Evolutionary conservation across 2,888 invertebrate genomes (phyloP), one percentile per base, ranked within the genome.

Genomic region (Cabera pusaria): DNA sequence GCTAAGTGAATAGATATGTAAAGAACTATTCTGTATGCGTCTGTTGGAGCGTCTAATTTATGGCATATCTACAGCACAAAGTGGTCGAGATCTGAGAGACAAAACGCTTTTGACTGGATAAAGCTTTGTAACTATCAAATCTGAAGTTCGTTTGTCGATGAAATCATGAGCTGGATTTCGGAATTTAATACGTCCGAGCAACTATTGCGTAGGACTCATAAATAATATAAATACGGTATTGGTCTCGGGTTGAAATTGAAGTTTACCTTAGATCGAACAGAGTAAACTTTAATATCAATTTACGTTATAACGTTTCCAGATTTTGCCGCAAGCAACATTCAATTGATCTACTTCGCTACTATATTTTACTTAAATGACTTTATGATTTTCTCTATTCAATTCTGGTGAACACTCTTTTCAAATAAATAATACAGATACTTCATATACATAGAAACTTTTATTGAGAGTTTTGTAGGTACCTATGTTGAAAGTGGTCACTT

Each of bases 1-100:
- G 32, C 16, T 17, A 27, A 31, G 39, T 40, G 22, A 51, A 35
- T 44, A 48, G 44, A 48, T 46, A 52, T 39, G 26, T 37, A 38
- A 29, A 25, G 17, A 25, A 33, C 36, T 42, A 39, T 36, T 37
- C 21, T 23, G 43, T 39, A 31, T 41, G 40, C 38, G 37, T 26
- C 21, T 36, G 28, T 34, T 44, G 41, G 33, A 46, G 42, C 44
- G 37, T 35, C 31, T 41, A 52, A 50, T 53, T 48, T 53, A 48
- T 50, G 45, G 39, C 37, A 52, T 47, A 53, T 50, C 48, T 44
- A 46, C 44, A 26, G 38, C 45, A 51, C 33, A 51, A 43, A 42
- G 39, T 24, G 42, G 16, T 18, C 31, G 37, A 33, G 37, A 45
- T 36, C 39, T 33, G 26, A 28, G 31, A 39, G 35, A 44, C 33